Evolutionary conservation across 2,888 invertebrate species (phyloP).

Genomic region (Spilarctia lutea): DNA sequence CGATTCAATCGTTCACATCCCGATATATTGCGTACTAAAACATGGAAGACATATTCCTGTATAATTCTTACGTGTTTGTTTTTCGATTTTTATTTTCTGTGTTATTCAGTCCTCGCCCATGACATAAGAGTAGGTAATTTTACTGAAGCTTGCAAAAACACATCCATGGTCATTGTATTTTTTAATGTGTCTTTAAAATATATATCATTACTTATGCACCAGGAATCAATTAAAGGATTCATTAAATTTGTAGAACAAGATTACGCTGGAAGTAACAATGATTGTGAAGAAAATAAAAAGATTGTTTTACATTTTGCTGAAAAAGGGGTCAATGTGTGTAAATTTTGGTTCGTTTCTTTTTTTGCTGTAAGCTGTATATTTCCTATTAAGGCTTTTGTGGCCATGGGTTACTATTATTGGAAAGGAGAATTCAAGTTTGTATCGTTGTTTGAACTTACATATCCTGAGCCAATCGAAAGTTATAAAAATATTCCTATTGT

Average conservation of each 20-base stretch:
- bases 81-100: slow-evolving; percentile 46
- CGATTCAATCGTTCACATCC: slow-evolving; percentile 61
- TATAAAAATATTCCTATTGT: slow-evolving; percentile 51
- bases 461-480: slow-evolving; percentile 58
- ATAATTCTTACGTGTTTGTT: slow-evolving; percentile 29
- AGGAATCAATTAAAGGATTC: slow-evolving; percentile 54
- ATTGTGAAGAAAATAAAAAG: slow-evolving; percentile 53
- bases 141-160: slow-evolving; percentile 65
- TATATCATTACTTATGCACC: slow-evolving; percentile 53
- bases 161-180: slow-evolving; percentile 61
- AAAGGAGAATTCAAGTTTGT: slow-evolving; percentile 57
- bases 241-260: slow-evolving; percentile 63
- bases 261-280: slow-evolving; percentile 55
- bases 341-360: slow-evolving; percentile 61
- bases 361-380: slow-evolving; percentile 57
- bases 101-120: slow-evolving; percentile 56
- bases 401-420: slow-evolving; percentile 60
- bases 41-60: slow-evolving; percentile 53
- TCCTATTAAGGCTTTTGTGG: slow-evolving; percentile 60
- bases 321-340: slow-evolving; percentile 58
- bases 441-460: slow-evolving; percentile 66
- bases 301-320: slow-evolving; percentile 58
- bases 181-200: slow-evolving; percentile 63
- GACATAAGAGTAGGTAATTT: slow-evolving; percentile 58
- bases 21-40: slow-evolving; percentile 41